These are phyloP conservation scores for Cheumatopsyche charites DNA, from an alignment of 1,140 invertebrate genomes.

Conservation along the genomic window DNA sequence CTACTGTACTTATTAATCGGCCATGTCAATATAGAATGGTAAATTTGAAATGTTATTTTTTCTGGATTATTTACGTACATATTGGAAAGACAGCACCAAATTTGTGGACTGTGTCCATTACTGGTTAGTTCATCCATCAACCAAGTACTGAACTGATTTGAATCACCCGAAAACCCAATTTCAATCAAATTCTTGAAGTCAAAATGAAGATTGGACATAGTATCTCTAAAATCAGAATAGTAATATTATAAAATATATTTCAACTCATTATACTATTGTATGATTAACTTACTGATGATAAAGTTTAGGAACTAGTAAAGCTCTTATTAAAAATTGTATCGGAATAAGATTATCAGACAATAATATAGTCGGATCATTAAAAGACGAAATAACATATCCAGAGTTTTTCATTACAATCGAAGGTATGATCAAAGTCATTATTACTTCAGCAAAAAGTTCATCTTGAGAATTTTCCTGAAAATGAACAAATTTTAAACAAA, in stretches of 20 bases:
- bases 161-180: not conserved
- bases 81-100: slow-evolving; percentile 25
- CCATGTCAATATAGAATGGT: not conserved
- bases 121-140: not conserved
- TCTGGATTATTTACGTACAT: not conserved
- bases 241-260: slow-evolving; percentile 4
- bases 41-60: not conserved
- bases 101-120: not conserved
- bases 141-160: not conserved
- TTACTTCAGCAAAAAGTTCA: slow-evolving; percentile 25
- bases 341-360: not conserved
- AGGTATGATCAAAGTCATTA: slow-evolving; percentile 33
- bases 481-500: slow-evolving; percentile 14
- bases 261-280: slow-evolving; percentile 5
- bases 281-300: slow-evolving; percentile 25
- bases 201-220: slow-evolving; percentile 8
- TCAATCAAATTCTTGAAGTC: slow-evolving; percentile 25
- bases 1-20: slow-evolving; percentile 5
- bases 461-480: slow-evolving; percentile 25
- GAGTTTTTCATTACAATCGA: slow-evolving; percentile 8
- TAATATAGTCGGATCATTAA: slow-evolving; percentile 21
- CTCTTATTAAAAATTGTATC: slow-evolving; percentile 17
- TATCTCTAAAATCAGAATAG: slow-evolving; percentile 25
- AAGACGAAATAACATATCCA: slow-evolving; percentile 23
- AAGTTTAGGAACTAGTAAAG: slow-evolving; percentile 27